Evolutionary conservation across 2,797 vertebrate genomes (phyloP), one percentile per base, ranked within the genome.

Genomic region (Bryconaethiops microstoma): DNA sequence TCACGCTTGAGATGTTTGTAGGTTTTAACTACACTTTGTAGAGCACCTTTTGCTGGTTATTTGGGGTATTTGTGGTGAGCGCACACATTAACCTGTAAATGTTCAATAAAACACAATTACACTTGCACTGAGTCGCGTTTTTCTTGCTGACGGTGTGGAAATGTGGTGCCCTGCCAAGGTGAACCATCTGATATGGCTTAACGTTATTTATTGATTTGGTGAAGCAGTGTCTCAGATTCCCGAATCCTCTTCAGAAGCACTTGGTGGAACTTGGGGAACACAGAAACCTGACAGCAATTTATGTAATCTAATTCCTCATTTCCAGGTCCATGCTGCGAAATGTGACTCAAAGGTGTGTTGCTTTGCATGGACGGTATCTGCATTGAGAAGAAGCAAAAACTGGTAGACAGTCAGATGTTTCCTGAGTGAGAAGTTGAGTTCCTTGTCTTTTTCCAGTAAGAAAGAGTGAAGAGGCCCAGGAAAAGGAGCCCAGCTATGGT

Each of bases 11-110:
- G 65, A 73, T 21, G 78, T 86, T 82, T 70, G 57, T 83, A 72
- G 73, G 60, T 79, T 81, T 73, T 78, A 82, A 74, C 81, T 80
- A 70, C 9, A 54, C 73, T 83, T 78, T 62, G 55, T 76, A 77
- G 79, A 82, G 81, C 83, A 87, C 83, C 83, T 85, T 87, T 77
- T 70, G 83, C 79, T 82, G 79, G 79, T 82, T 87, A 80, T 74
- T 80, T 65, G 63, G 76, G 78, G 79, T 68, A 63, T 79, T 87
- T 79, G 39, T 82, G 82, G 74, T 82, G 82, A 83, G 70, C 74
- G 23, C 82, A 77, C 81, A 73, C 76, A 71, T 82, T 71, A 25
- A 77, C 74, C 63, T 81, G 55, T 83, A 67, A 75, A 17, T 76
- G 76, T 77, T 83, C 76, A 87, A 87, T 87, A 85, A 87, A 87